Percentiles rank a stretch among this genome's conserved stretches.
Evolutionary conservation across 2,113 vertebrate genomes (phyloP).

Genomic region (Pyxicephalus adspersus): DNA sequence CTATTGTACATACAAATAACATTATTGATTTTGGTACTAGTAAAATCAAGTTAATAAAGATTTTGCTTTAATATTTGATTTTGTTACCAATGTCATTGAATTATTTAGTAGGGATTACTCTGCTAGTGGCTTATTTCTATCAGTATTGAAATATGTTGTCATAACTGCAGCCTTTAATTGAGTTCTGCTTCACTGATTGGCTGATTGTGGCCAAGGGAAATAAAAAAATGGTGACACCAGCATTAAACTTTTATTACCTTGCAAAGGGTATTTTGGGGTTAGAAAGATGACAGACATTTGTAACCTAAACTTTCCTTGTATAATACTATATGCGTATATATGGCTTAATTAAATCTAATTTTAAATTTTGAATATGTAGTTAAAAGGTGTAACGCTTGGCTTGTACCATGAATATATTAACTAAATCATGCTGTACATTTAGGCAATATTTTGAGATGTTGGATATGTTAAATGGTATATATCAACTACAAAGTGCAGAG

Average conservation of each 20-base stretch:
- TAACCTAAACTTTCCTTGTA: background rate
- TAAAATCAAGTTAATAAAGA: conserved; percentile 14
- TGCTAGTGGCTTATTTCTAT: background rate
- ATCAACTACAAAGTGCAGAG: background rate
- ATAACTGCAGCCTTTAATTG: conserved; percentile 33
- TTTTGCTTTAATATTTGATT: background rate
- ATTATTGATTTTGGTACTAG: background rate
- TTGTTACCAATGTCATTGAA: background rate
- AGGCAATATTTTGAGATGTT: conserved; percentile 27
- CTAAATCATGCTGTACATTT: conserved; percentile 10
- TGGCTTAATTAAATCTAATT: conserved; percentile 39
- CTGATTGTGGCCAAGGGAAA: conserved; percentile 34
- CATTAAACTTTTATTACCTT: conserved; percentile 27
- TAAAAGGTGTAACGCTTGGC: conserved; percentile 40
- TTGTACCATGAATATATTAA: conserved; percentile 29
- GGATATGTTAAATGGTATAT: conserved; percentile 13
- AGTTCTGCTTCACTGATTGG: conserved; percentile 24
- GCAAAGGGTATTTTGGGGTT: background rate
- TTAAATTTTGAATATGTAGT: background rate
- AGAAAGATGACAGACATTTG: background rate
- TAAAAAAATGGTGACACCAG: conserved; percentile 21
- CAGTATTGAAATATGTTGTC: conserved; percentile 7
- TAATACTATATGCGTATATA: conserved; percentile 27
- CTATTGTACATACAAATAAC: background rate
- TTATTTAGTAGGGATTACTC: conserved; percentile 3